phyloP scores from a whole-genome alignment of 2,888 invertebrate species.

The Encarsia formosa region DNA sequence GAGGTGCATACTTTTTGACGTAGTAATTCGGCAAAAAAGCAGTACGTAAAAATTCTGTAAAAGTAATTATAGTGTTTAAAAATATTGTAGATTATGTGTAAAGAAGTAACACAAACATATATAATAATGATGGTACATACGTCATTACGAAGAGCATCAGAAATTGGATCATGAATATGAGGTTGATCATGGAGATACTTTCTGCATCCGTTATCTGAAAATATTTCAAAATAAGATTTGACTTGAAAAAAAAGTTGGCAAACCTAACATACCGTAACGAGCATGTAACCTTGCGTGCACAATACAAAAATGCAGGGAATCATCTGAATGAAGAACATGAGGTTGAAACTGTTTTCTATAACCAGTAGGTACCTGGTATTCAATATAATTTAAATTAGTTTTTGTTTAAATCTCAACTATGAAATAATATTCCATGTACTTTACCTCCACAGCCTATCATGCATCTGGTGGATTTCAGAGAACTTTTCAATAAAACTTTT shows the following conservation, averaged over 20 bases:
- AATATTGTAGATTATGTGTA: too few relatives aligned
- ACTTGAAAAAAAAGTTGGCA: background rate
- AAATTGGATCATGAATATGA: slow-evolving; percentile 23
- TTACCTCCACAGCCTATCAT: slow-evolving; percentile 19
- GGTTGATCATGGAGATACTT: slow-evolving; percentile 2
- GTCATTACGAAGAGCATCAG: slow-evolving; percentile 18
- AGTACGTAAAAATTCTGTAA: slow-evolving; percentile 21
- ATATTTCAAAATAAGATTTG: background rate
- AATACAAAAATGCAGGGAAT: slow-evolving; percentile 29
- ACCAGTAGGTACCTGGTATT: slow-evolving; percentile 22
- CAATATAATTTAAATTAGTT: too few relatives aligned
- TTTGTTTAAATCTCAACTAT: too few relatives aligned
- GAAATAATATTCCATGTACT: background rate
- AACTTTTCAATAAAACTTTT: slow-evolving; percentile 9
- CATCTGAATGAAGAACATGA: slow-evolving; percentile 31
- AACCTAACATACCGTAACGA: slow-evolving; percentile 26
- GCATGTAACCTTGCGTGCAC: slow-evolving; percentile 32
- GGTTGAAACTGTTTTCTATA: slow-evolving; percentile 29
- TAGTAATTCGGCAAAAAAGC: slow-evolving; percentile 19
- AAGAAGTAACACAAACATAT: too few relatives aligned
- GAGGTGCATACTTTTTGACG: slow-evolving; percentile 22
- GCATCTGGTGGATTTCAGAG: background rate
- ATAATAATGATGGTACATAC: too few relatives aligned
- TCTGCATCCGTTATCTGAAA: slow-evolving; percentile 15
- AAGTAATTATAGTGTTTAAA: too few relatives aligned